These are phyloP conservation scores for Cerceris rybyensis DNA, from an alignment of 2,888 invertebrate species.

Conservation along the genomic window DNA sequence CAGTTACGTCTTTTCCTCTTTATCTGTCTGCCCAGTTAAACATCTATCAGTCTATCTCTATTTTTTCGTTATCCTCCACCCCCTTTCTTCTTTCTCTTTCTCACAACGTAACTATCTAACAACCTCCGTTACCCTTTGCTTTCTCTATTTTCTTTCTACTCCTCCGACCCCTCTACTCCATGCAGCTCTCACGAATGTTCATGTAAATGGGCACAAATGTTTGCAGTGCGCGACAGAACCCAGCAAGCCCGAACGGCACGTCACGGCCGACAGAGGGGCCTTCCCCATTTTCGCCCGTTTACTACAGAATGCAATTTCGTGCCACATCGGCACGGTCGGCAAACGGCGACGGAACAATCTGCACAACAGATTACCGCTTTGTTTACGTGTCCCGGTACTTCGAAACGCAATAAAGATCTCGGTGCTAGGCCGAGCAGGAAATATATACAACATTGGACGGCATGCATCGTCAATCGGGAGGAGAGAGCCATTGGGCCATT, in stretches of 20 bases:
- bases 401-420: constrained; percentile 70
- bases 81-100: background rate
- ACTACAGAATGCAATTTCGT: constrained; percentile 71
- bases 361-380: constrained; percentile 69
- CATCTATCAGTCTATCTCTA: no score
- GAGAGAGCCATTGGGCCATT: constrained; percentile 27
- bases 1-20: no score
- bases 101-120: background rate
- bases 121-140: no score
- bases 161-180: background rate
- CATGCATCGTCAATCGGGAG: constrained; percentile 37
- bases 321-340: constrained; percentile 47
- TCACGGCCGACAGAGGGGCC: constrained; percentile 26
- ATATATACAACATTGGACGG: constrained; percentile 22
- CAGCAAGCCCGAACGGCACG: background rate
- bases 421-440: background rate
- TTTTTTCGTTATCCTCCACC: no score
- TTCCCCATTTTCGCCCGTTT: constrained; percentile 67
- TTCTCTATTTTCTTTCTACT: no score
- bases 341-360: constrained; percentile 53
- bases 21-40: no score
- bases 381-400: constrained; percentile 66
- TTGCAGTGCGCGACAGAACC: constrained; percentile 36
- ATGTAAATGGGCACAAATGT: constrained; percentile 35
- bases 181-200: constrained; percentile 1